These are phyloP conservation scores for Takifugu flavidus DNA, from an alignment of 2,113 vertebrate genomes.

Conservation along the genomic window DNA sequence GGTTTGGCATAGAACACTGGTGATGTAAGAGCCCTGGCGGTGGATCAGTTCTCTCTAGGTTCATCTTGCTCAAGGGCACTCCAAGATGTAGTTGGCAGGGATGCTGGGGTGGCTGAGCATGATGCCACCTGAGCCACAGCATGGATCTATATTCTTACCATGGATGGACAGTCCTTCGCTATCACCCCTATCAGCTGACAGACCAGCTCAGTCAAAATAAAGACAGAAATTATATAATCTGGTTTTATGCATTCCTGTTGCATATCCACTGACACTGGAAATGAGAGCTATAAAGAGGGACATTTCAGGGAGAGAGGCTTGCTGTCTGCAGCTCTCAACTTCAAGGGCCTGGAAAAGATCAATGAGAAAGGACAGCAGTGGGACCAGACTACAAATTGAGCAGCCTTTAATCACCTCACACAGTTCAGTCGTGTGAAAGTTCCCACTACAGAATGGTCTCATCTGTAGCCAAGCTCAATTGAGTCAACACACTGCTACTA, in stretches of 20 bases:
- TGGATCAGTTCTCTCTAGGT: constrained; percentile 8
- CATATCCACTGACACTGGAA: constrained; percentile 19
- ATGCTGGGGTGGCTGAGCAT: background rate
- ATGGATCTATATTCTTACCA: background rate
- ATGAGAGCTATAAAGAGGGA: constrained; percentile 8
- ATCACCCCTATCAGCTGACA: too few species aligned
- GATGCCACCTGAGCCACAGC: background rate
- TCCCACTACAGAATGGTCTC: constrained; percentile 61
- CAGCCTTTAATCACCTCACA: constrained; percentile 68
- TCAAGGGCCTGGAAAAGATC: constrained; percentile 56
- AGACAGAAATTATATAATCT: constrained; percentile 8
- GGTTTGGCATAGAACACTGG: constrained; percentile 32
- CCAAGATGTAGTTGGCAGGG: background rate
- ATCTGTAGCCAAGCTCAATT: constrained; percentile 58
- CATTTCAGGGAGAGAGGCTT: constrained; percentile 33
- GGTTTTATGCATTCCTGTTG: constrained; percentile 9
- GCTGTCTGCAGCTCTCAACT: constrained; percentile 43
- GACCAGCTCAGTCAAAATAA: too few species aligned
- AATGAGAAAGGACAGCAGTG: constrained; percentile 56
- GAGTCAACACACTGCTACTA: constrained; percentile 59
- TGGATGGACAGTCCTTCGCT: background rate
- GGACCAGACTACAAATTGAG: constrained; percentile 64
- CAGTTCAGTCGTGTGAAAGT: constrained; percentile 62
- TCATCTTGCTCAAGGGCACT: background rate
- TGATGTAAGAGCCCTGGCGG: constrained; percentile 28